Evolutionary conservation across 2,888 invertebrate species (phyloP).

Genomic region (Volucella bombylans): DNA sequence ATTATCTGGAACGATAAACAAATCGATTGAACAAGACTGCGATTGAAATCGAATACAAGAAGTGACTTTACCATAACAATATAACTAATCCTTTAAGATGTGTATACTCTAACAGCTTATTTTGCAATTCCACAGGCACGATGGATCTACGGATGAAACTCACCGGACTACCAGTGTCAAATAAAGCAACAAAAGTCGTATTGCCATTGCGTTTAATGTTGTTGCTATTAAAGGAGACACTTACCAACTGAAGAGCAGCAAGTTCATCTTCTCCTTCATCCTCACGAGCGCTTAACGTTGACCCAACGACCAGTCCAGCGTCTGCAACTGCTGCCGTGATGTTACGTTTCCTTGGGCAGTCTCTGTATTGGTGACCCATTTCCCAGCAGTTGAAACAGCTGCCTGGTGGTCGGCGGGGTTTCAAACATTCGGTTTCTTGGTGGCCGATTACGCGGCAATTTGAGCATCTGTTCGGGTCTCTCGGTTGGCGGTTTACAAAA

Average conservation of each 20-base stretch:
- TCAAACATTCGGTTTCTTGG: constrained; percentile 13
- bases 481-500: constrained; percentile 16
- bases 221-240: constrained; percentile 23
- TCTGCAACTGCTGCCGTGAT: constrained; percentile 16
- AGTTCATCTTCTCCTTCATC: constrained; percentile 3
- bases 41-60: constrained; percentile 33
- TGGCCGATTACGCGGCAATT: constrained; percentile 31
- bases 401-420: constrained; percentile 19
- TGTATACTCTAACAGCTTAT: neutral
- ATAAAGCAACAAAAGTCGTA: constrained; percentile 19
- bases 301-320: neutral
- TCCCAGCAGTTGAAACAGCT: constrained; percentile 30
- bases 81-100: constrained; percentile 29
- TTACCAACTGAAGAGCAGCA: constrained; percentile 17
- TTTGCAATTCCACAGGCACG: constrained; percentile 29
- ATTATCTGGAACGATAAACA: constrained; percentile 38
- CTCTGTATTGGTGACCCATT: constrained; percentile 7
- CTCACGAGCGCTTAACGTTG: constrained; percentile 3
- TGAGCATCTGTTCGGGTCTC: constrained; percentile 18
- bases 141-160: constrained; percentile 39
- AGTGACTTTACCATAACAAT: constrained; percentile 35
- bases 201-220: constrained; percentile 4
- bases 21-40: constrained; percentile 3
- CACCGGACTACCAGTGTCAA: constrained; percentile 40
- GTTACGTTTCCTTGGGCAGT: constrained; percentile 25